Evolutionary conservation across 2,888 invertebrate species (phyloP).

Genomic region (Yponomeuta cagnagella): DNA sequence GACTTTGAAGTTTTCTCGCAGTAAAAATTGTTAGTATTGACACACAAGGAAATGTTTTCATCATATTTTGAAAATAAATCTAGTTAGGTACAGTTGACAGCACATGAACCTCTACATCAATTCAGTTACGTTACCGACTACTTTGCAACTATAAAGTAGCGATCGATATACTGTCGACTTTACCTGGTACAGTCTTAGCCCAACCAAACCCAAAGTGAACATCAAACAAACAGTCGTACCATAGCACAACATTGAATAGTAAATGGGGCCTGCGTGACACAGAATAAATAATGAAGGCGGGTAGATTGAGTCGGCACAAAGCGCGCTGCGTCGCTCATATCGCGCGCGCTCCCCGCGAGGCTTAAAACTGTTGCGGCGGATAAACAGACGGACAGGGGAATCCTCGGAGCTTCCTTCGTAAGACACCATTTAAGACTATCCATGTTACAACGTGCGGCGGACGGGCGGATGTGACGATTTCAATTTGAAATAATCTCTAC

Average conservation of each 20-base stretch:
- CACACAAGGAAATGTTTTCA: not conserved
- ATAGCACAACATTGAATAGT: not conserved
- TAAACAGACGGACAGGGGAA: constrained; percentile 32
- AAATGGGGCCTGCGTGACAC: constrained; percentile 25
- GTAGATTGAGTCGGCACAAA: constrained; percentile 33
- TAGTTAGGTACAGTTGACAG: not conserved
- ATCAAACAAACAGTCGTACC: not conserved
- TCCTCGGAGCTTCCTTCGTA: constrained; percentile 20
- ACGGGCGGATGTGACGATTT: constrained; percentile 2
- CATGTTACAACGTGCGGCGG: too few species aligned
- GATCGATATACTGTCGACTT: not conserved
- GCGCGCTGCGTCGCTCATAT: constrained; percentile 31
- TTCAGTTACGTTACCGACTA: too few species aligned
- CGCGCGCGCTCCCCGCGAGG: constrained; percentile 26
- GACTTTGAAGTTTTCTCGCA: too few species aligned
- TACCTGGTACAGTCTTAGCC: not conserved
- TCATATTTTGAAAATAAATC: not conserved
- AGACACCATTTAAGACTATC: too few species aligned
- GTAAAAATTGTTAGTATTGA: too few species aligned
- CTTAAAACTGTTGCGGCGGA: constrained; percentile 36
- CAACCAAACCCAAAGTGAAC: not conserved
- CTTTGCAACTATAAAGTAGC: too few species aligned
- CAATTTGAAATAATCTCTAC: too few species aligned
- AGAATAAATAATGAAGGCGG: constrained; percentile 42
- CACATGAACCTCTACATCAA: not conserved